A percentile compares a stretch with the other conserved stretches of the same genome.
These are phyloP conservation scores for Porites rus DNA, from an alignment of 92 coral and sea anemone species.

Conservation along the genomic window DNA sequence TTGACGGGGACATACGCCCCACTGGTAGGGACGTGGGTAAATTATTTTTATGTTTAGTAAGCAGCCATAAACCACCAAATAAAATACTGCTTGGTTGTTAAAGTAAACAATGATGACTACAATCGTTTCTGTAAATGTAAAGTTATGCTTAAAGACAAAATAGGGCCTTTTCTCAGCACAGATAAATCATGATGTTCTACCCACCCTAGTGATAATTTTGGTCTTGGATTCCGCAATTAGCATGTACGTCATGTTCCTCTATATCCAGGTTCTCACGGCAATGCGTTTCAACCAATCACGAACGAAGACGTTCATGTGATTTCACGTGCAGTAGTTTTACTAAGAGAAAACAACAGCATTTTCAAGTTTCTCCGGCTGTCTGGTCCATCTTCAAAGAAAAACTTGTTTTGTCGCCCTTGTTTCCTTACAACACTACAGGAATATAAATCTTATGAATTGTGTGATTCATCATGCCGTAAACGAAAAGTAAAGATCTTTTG, in stretches of 20 bases:
- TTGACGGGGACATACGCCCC: constrained; percentile 9
- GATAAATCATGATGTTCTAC: background rate
- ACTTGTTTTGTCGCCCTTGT: constrained; percentile 8
- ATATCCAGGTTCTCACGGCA: constrained; percentile 32
- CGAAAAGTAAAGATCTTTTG: too few relatives aligned
- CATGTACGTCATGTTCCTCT: constrained; percentile 11
- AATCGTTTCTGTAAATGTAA: background rate
- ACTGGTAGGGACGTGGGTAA: constrained; percentile 7
- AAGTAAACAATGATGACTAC: too few relatives aligned
- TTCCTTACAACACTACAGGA: background rate
- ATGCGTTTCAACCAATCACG: constrained; percentile 38
- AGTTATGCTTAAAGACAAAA: background rate
- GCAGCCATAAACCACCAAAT: background rate
- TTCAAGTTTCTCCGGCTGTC: constrained; percentile 29
- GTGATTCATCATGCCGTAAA: background rate
- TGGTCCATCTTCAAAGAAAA: background rate
- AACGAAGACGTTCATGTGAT: constrained; percentile 38
- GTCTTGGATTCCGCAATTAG: background rate
- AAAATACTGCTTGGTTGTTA: background rate
- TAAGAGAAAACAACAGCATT: background rate
- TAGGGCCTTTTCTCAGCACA: background rate
- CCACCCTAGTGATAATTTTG: constrained; percentile 18
- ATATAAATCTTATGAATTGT: background rate
- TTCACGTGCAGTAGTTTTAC: constrained; percentile 68
- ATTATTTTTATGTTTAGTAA: background rate